These are phyloP conservation scores for Antheraea mylitta DNA, from an alignment of 1,140 invertebrate genomes.

Conservation along the genomic window DNA sequence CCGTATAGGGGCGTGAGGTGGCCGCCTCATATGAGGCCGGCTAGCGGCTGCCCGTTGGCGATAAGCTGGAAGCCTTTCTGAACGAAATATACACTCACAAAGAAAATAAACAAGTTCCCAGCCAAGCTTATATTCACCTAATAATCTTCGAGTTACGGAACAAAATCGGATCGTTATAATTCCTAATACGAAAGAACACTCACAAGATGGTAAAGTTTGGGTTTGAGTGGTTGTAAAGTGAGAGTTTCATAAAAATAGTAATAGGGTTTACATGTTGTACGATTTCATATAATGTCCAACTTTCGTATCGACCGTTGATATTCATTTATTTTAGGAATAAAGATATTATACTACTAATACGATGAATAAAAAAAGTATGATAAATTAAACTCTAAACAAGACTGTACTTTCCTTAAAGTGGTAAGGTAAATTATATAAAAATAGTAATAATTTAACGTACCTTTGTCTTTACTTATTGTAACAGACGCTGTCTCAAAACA, in stretches of 20 bases:
- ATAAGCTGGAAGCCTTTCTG: constrained; percentile 62
- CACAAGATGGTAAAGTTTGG: constrained; percentile 32
- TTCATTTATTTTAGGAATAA: neutral
- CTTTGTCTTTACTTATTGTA: no score
- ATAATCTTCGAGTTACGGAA: constrained; percentile 44
- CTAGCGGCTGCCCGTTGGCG: constrained; percentile 66
- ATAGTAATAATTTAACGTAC: no score
- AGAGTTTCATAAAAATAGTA: constrained; percentile 23
- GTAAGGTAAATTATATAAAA: no score
- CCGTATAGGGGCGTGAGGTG: constrained; percentile 63
- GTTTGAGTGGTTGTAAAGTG: constrained; percentile 40
- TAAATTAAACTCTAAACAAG: no score
- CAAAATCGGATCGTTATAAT: constrained; percentile 40
- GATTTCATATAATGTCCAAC: constrained; percentile 12
- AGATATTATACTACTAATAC: no score
- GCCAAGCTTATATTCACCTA: constrained; percentile 50
- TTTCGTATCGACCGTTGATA: neutral
- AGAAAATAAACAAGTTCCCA: constrained; percentile 70
- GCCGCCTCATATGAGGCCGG: constrained; percentile 54
- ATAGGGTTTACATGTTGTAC: constrained; percentile 27
- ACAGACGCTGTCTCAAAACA: no score
- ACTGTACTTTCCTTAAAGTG: no score
- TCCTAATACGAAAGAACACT: constrained; percentile 36
- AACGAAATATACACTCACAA: constrained; percentile 49
- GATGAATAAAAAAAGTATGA: no score